Evolutionary conservation across 2,797 vertebrate species (phyloP), one percentile per base, ranked within the genome.

Genomic region (Florisuga fusca): DNA sequence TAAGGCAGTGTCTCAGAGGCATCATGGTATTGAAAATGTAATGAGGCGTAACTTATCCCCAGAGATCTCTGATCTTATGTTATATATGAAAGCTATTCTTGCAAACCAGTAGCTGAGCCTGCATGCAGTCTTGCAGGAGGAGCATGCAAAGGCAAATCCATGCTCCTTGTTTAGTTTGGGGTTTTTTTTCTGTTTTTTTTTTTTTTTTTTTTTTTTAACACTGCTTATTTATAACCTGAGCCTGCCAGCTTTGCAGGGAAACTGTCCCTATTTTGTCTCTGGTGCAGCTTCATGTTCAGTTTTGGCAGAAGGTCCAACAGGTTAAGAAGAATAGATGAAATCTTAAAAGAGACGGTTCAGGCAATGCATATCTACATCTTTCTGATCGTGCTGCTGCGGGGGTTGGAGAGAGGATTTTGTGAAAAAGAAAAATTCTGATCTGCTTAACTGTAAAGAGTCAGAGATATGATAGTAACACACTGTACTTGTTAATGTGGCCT

Each of bases 21-120:
- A 96, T 94, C 68, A 62, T 7, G 17, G 81, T 87, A 91, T 46
- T 93, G 93, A 86, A 96, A 96, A 96, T 75, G 85, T 92, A 97
- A 94, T 94, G 93, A 95, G 89, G 84, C 1, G 1, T 96, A 92
- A 81, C 94, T 96, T 94, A 90, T 96, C 89, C 87, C 87, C 5
- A 3, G 89, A 94, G 89, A 91, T 95, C 82, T 93, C 82, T 95
- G 87, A 90, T 93, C 64, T 93, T 78, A 86, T 84, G 74, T 58
- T 94, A 76, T 85, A 72, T 78, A 84, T 94, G 87, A 92, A 92
- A 89, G 81, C 88, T 93, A 23, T 90, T 95, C 89, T 95, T 87
- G 57, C 71, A 93, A 96, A 96, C 89, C 77, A 84, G 81, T 63
- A 67, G 84, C 83, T 82, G 79, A 90, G 76, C 38, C 48, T 72